phyloP scores from a whole-genome alignment of 2,797 vertebrate species.

The Adelosebastes latens region DNA sequence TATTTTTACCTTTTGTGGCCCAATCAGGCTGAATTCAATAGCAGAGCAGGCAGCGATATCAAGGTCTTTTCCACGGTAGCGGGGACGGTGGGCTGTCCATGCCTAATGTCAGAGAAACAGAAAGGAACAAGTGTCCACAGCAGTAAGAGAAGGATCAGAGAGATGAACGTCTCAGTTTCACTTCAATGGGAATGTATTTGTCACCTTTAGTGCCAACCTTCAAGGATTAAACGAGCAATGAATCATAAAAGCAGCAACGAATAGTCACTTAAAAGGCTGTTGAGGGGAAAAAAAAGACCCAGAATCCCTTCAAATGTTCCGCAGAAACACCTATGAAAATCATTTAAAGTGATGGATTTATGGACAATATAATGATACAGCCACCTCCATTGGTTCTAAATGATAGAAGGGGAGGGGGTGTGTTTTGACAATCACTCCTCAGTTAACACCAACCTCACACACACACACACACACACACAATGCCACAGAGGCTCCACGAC shows the following conservation, averaged over 20 bases:
- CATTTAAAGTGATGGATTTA: constrained; percentile 18
- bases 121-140: constrained; percentile 70
- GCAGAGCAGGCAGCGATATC: constrained; percentile 63
- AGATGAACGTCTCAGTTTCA: constrained; percentile 75
- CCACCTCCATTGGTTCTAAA: constrained; percentile 7
- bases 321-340: constrained; percentile 13
- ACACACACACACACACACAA: constrained; percentile 55
- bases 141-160: constrained; percentile 67
- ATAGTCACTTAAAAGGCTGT: constrained; percentile 60
- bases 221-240: constrained; percentile 69
- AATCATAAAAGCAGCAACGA: constrained; percentile 66
- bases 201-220: constrained; percentile 64
- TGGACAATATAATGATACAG: constrained; percentile 5
- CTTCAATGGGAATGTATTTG: constrained; percentile 67
- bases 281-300: background rate
- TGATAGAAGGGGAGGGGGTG: background rate
- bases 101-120: constrained; percentile 65
- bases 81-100: constrained; percentile 62
- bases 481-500: constrained; percentile 72
- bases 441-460: constrained; percentile 59
- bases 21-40: constrained; percentile 73
- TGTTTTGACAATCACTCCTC: constrained; percentile 27
- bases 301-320: constrained; percentile 19
- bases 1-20: constrained; percentile 78
- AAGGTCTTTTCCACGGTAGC: constrained; percentile 54